phyloP scores from a whole-genome alignment of 2,797 vertebrate genomes.

The Brachymystax lenok region DNA sequence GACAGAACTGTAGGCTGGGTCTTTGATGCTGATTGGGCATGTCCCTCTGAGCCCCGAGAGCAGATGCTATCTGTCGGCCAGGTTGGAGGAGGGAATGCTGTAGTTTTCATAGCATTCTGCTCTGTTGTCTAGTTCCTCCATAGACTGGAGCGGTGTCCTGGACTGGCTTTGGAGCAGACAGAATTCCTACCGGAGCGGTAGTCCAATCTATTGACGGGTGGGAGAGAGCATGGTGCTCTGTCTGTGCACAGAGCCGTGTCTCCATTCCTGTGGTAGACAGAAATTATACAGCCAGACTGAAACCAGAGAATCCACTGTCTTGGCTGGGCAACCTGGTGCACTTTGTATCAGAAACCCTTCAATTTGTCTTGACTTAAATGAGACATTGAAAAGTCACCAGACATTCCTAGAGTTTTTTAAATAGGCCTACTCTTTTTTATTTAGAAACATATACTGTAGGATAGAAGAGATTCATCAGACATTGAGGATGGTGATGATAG shows the following conservation, averaged over 20 bases:
- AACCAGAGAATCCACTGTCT: conserved; percentile 61
- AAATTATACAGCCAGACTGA: conserved; percentile 54
- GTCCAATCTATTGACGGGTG: neutral
- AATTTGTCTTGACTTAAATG: conserved; percentile 72
- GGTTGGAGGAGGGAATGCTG: conserved; percentile 47
- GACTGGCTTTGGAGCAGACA: neutral
- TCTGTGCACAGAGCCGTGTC: conserved; percentile 49
- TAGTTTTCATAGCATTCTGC: conserved; percentile 7
- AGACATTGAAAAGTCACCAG: conserved; percentile 66
- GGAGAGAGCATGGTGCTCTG: neutral
- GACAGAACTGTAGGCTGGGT: conserved; percentile 44
- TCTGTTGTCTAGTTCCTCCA: conserved; percentile 48
- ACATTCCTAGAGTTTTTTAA: conserved; percentile 68
- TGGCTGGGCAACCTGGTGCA: conserved; percentile 47
- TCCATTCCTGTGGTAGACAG: conserved; percentile 75
- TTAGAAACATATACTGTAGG: conserved; percentile 20
- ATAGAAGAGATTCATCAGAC: conserved; percentile 38
- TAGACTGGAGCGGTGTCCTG: neutral
- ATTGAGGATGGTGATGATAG: neutral
- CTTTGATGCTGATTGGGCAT: conserved; percentile 62
- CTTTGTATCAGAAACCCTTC: conserved; percentile 65
- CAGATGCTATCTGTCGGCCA: conserved; percentile 62
- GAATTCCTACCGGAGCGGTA: neutral
- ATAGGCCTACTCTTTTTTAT: conserved; percentile 34
- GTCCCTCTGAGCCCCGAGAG: conserved; percentile 50